Evolutionary conservation across 23 tunicate species (phyloP), one percentile per base, ranked within the genome.

Genomic region (Corella eumyota): DNA sequence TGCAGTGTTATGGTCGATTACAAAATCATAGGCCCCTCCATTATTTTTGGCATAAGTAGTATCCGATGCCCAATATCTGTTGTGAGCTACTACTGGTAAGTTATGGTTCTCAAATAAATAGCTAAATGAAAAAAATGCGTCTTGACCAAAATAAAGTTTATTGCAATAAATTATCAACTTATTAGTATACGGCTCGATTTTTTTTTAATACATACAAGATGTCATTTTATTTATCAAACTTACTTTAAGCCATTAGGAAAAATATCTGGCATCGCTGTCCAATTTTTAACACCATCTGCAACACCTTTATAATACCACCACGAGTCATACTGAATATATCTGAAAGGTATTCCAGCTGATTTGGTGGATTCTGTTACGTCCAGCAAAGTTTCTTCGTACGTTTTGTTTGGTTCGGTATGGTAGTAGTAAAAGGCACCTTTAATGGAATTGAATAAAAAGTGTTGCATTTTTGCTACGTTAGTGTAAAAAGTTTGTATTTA

Each of bases 281-380:
- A 90, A 32, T 90, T 80, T 38, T 64, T 65, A 21, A 90, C 97
- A 11, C 97, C 97, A 47, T 79, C 34, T 45, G 56, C 90, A 6
- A 68, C 47, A 5, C 97, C 90, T 34, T 90, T 90, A 50, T 90
- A 73, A 56, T 90, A 90, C 76, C 79, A 90, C 97, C 97, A 90
- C 2, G 97, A 90, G 46, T 90, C 97, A 57, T 90, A 90, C 47
- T 90, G 97, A 9, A 90, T 26, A 37, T 79, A 80, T 58, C 82
- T 62, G 64, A 72, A 78, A 0, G 97, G 97, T 21, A 90, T 79
- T 13, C 68, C 73, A 17, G 57, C 44, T 19, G 55, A 27, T 19
- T 35, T 32, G 57, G 80, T 72, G 48, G 73, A 80, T 2, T 61
- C 24, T 21, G 68, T 77, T 13, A 78, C 90, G 47, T 72, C 80